These are phyloP conservation scores for Thecocarcelia acutangulata DNA, from an alignment of 2,888 invertebrate genomes.

Conservation along the genomic window DNA sequence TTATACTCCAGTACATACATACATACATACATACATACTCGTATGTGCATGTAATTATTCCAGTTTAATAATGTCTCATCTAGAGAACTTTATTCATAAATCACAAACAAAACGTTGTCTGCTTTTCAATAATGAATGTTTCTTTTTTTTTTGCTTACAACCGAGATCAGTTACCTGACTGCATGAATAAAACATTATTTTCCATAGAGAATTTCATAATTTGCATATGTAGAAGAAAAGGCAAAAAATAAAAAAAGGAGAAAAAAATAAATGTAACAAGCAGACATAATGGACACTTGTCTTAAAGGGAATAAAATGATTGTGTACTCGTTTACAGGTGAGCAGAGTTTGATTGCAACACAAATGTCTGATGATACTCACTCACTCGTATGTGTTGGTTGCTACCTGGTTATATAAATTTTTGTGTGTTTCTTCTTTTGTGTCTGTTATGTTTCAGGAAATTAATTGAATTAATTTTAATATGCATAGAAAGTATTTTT, in stretches of 20 bases:
- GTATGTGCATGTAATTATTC: slow-evolving; percentile 23
- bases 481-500: background rate
- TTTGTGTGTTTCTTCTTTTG: background rate
- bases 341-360: slow-evolving; percentile 21
- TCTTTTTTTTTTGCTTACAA: no score
- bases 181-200: slow-evolving; percentile 51
- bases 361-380: slow-evolving; percentile 1
- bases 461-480: slow-evolving; percentile 38
- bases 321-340: slow-evolving; percentile 38
- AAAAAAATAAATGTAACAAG: slow-evolving; percentile 31
- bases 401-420: slow-evolving; percentile 23
- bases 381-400: slow-evolving; percentile 11
- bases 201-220: slow-evolving; percentile 41
- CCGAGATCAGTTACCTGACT: background rate
- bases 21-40: no score
- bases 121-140: slow-evolving; percentile 38
- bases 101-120: slow-evolving; percentile 31
- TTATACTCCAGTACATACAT: no score
- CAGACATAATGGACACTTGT: slow-evolving; percentile 53
- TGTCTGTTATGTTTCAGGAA: slow-evolving; percentile 30
- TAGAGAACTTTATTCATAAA: slow-evolving; percentile 8
- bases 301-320: background rate
- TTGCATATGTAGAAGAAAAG: slow-evolving; percentile 46
- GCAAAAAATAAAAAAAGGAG: background rate
- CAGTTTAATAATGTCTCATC: slow-evolving; percentile 26